Evolutionary conservation across 2,888 invertebrate species (phyloP).

Genomic region (Eupithecia dodoneata): DNA sequence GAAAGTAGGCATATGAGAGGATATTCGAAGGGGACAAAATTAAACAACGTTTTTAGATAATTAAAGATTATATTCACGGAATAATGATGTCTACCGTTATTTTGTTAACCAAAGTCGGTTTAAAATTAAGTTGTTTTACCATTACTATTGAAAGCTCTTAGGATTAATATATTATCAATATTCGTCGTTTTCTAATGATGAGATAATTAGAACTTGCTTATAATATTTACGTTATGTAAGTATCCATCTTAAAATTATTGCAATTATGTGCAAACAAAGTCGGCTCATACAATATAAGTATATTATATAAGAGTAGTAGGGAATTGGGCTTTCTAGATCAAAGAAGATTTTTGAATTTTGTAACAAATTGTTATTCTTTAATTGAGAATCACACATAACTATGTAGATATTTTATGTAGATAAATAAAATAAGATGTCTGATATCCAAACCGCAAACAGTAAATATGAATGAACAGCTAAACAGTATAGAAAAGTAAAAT

Average conservation of each 20-base stretch:
- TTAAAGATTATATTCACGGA: conserved; percentile 71
- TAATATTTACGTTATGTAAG: background rate
- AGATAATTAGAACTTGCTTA: background rate
- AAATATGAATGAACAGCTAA: too few species aligned
- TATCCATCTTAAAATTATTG: background rate
- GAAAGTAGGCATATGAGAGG: background rate
- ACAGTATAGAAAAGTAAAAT: too few species aligned
- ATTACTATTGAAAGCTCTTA: conserved; percentile 4
- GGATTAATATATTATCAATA: background rate
- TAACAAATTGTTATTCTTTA: too few species aligned
- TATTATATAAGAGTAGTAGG: conserved; percentile 2
- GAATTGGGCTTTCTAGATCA: too few species aligned
- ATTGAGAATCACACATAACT: too few species aligned
- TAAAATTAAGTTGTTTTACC: conserved; percentile 48
- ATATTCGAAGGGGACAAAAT: conserved; percentile 37
- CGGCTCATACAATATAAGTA: conserved; percentile 15
- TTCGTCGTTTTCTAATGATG: conserved; percentile 1
- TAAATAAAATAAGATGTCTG: too few species aligned
- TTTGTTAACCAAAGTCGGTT: conserved; percentile 67
- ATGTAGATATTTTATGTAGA: too few species aligned
- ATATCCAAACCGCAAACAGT: too few species aligned
- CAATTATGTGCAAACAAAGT: conserved; percentile 15
- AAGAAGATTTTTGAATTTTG: too few species aligned
- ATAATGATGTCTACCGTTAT: conserved; percentile 63
- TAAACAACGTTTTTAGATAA: conserved; percentile 62